Evolutionary conservation across 2,797 vertebrate genomes (phyloP), one percentile per base, ranked within the genome.

Genomic region (Sebastes dallii): DNA sequence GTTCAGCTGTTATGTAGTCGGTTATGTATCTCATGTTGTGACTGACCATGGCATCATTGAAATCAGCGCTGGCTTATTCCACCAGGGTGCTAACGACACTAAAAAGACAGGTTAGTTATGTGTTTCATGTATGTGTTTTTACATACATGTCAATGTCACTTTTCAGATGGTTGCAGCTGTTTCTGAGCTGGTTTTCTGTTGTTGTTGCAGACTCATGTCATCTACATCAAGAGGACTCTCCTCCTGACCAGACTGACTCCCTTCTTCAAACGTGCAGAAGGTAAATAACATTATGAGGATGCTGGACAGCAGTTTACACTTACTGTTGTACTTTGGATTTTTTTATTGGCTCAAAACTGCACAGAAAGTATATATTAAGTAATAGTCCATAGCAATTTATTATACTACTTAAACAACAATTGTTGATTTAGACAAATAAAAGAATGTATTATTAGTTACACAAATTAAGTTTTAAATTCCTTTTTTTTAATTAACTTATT

Each of bases 31-130:
- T 34, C 32, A 34, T 34, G 32, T 10, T 34, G 1, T n/a, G 2
- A 55, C 11, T 73, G 16, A 83, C 8, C 1, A 96, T 96, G 95
- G 83, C 84, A 32, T 80, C 50, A 66, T 73, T 95, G 5, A 95
- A 77, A 64, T 75, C 78, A n/a, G 70, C 91, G 50, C 16, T 95
- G 24, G 64, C 54, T 18, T 86, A 30, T 54, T 91, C 91, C 42
- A 81, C 11, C 66, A 92, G 84, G 34, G 46, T 89, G 22, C 22
- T 92, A 2, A 83, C 71, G 56, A 75, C 86, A 2, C 64, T 94
- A 1, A 88, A 67, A 14, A 88, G 74, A n/a, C 90, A 91, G 76
- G 96, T 94, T 65, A 86, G 86, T 78, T 20, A 1, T 3, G 83
- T 8, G 2, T 20, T 55, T 42, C 2, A 29, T 2, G 4, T 6